These are phyloP conservation scores for Percopsis omiscomaycus DNA, from an alignment of 2,797 vertebrate species.

Conservation along the genomic window DNA sequence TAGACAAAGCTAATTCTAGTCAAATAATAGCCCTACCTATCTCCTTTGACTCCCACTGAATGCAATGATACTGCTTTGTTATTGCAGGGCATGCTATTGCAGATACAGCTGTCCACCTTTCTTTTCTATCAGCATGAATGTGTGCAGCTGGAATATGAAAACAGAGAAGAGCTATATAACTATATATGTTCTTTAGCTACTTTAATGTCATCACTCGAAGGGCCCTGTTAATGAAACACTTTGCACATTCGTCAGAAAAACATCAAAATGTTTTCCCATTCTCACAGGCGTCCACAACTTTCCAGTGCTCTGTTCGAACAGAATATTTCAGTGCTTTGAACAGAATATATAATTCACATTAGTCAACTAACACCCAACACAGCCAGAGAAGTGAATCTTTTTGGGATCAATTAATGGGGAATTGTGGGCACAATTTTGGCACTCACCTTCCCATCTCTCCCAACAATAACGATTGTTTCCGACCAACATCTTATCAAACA, in stretches of 20 bases:
- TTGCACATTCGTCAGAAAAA: slow-evolving; percentile 29
- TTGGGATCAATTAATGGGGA: slow-evolving; percentile 18
- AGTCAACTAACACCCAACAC: slow-evolving; percentile 8
- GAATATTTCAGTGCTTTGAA: slow-evolving; percentile 25
- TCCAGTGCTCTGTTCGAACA: background rate
- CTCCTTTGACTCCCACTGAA: no score
- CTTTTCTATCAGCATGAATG: background rate
- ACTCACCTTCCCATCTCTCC: no score
- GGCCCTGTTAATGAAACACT: slow-evolving; percentile 3
- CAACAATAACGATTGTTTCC: no score
- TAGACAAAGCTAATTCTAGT: no score
- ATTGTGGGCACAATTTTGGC: slow-evolving; percentile 6
- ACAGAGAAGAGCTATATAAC: background rate
- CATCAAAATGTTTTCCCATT: slow-evolving; percentile 26
- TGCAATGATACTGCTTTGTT: no score
- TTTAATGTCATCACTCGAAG: slow-evolving; percentile 8
- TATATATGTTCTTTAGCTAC: no score
- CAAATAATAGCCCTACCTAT: no score
- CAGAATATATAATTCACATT: slow-evolving; percentile 27
- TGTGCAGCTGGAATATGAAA: slow-evolving; percentile 3
- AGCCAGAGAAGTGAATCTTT: slow-evolving; percentile 16
- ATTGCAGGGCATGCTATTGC: background rate
- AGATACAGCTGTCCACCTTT: background rate
- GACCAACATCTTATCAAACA: no score
- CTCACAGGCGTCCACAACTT: slow-evolving; percentile 25